Conservation (phyloP, 2,113 vertebrate genomes). For the Carassius gibelio region DNA sequence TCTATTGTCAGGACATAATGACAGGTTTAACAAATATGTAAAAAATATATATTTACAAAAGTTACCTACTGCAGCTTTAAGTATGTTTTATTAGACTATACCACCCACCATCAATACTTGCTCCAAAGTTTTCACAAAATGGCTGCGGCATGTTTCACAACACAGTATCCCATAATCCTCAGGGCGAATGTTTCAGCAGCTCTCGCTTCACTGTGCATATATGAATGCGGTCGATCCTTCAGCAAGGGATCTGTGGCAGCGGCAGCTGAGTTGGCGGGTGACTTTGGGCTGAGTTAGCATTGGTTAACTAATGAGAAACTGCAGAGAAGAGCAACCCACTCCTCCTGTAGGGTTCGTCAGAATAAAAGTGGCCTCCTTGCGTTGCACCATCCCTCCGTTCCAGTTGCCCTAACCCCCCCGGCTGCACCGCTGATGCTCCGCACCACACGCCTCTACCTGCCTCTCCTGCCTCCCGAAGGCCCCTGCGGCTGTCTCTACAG, state of each 20-base stretch:
- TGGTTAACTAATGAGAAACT: neutral
- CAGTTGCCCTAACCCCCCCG: neutral
- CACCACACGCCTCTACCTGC: neutral
- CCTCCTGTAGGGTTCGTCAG: neutral
- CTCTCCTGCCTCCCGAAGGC: slow-evolving; percentile 47
- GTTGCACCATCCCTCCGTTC: neutral
- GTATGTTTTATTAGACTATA: neutral
- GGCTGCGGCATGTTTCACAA: neutral
- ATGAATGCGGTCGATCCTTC: neutral
- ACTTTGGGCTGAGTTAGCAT: neutral
- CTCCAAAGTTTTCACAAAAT: neutral
- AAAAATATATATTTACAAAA: too few relatives aligned
- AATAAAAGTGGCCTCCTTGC: neutral
- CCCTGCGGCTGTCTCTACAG: slow-evolving; percentile 46
- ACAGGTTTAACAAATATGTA: too few relatives aligned
- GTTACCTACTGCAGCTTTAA: too few relatives aligned
- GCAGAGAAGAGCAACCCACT: neutral
- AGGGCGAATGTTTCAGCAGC: neutral
- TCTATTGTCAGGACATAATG: too few relatives aligned
- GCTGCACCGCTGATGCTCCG: neutral
- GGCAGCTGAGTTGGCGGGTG: neutral
- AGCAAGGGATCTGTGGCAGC: slow-evolving; percentile 1
- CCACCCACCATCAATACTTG: neutral
- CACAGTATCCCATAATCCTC: neutral
- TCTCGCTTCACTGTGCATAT: neutral